Evolutionary conservation across 2,888 invertebrate genomes (phyloP).

Genomic region (Esperia sulphurella): DNA sequence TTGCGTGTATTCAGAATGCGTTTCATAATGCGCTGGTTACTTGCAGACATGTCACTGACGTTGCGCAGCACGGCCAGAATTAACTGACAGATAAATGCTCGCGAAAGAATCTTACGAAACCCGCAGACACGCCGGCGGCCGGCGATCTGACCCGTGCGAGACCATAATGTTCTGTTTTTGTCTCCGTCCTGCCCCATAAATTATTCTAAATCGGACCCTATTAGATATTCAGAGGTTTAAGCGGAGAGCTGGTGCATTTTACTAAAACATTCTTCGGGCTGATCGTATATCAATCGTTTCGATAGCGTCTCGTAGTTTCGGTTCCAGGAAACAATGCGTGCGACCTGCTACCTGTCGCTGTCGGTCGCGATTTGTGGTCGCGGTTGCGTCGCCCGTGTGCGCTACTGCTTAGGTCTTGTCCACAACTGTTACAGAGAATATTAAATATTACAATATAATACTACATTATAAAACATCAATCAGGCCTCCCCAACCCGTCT

Average conservation of each 20-base stretch:
- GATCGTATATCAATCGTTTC: slow-evolving; percentile 74
- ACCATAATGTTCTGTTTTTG: slow-evolving; percentile 74
- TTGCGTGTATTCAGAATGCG: slow-evolving; percentile 1
- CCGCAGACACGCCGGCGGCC: slow-evolving; percentile 39
- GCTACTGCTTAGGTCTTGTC: slow-evolving; percentile 12
- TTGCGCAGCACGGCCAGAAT: slow-evolving; percentile 25
- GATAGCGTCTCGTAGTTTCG: slow-evolving; percentile 61
- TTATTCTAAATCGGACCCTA: slow-evolving; percentile 73
- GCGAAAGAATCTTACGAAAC: slow-evolving; percentile 45
- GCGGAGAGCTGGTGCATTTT: slow-evolving; percentile 67
- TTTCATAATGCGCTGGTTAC: slow-evolving; percentile 16
- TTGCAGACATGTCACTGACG: slow-evolving; percentile 23
- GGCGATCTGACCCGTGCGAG: slow-evolving; percentile 36
- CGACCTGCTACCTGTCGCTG: slow-evolving; percentile 64
- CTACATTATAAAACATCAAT: too few species aligned
- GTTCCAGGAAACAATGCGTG: slow-evolving; percentile 73
- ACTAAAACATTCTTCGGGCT: slow-evolving; percentile 59
- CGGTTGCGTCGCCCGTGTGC: slow-evolving; percentile 10
- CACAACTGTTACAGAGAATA: neutral
- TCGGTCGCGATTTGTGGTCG: slow-evolving; percentile 54
- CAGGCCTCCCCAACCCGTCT: too few species aligned
- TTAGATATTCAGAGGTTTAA: slow-evolving; percentile 76
- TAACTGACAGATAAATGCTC: slow-evolving; percentile 45
- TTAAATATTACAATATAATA: neutral
- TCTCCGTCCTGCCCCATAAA: slow-evolving; percentile 64